These are phyloP conservation scores for Dryas iulia DNA, from an alignment of 1,140 invertebrate genomes.

Conservation along the genomic window DNA sequence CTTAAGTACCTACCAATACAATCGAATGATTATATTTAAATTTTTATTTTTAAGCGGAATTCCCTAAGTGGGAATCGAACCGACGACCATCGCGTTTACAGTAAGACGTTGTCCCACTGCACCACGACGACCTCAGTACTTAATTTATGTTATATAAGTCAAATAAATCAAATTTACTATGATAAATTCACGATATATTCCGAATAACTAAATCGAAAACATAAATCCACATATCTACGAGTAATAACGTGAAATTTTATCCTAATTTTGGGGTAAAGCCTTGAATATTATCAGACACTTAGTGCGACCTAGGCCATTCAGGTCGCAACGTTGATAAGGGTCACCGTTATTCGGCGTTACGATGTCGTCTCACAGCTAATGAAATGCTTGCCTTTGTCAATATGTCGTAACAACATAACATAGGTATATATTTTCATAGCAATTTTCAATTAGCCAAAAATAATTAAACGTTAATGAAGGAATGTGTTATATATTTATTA, in stretches of 20 bases:
- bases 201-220: neutral
- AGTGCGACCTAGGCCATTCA: constrained; percentile 8
- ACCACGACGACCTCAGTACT: too few relatives aligned
- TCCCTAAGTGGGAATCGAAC: neutral
- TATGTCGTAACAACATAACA: neutral
- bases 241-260: constrained; percentile 8
- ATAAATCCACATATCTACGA: neutral
- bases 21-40: too few relatives aligned
- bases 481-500: too few relatives aligned
- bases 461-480: too few relatives aligned
- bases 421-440: neutral
- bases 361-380: neutral
- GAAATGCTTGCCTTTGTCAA: neutral
- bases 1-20: too few relatives aligned
- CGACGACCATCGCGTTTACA: neutral
- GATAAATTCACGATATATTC: too few relatives aligned
- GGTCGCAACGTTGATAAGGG: constrained; percentile 7
- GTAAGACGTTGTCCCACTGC: too few relatives aligned
- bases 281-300: constrained; percentile 11
- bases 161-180: too few relatives aligned
- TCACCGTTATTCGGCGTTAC: constrained; percentile 17
- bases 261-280: constrained; percentile 22
- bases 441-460: neutral
- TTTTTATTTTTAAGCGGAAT: neutral
- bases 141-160: too few relatives aligned